These are phyloP conservation scores for Leptopilina boulardi DNA, from an alignment of 1,140 invertebrate genomes.

Conservation along the genomic window DNA sequence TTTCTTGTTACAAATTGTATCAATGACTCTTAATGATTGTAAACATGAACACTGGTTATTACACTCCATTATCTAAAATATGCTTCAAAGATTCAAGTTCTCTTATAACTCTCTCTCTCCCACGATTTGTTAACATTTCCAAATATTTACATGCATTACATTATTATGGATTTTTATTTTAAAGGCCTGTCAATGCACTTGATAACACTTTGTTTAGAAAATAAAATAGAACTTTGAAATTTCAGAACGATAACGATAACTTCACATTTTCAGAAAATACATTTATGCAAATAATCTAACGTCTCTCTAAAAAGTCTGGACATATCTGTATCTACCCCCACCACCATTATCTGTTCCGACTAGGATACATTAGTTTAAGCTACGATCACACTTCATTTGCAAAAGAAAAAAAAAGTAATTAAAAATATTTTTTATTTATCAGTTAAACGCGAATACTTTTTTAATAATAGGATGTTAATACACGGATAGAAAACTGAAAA, in stretches of 20 bases:
- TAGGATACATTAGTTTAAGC: no score
- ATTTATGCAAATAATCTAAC: background rate
- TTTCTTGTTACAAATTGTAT: background rate
- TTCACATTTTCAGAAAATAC: constrained; percentile 6
- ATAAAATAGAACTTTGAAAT: background rate
- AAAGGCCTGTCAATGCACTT: background rate
- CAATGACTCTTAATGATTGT: background rate
- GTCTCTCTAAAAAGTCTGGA: background rate
- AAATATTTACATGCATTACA: background rate
- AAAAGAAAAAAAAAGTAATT: no score
- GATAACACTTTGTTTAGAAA: background rate
- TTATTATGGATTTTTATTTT: background rate
- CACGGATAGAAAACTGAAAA: no score
- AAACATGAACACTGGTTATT: background rate
- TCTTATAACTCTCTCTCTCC: background rate
- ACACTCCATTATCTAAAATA: constrained; percentile 5
- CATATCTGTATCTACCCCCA: no score
- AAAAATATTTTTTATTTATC: no score
- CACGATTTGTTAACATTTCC: constrained; percentile 8
- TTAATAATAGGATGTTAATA: no score
- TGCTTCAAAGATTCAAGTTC: background rate
- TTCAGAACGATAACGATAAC: background rate
- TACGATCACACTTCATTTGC: no score
- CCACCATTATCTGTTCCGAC: no score
- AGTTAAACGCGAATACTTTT: no score